A percentile compares a stretch with the other conserved stretches of the same genome.
These are phyloP conservation scores for Uria lomvia DNA, from an alignment of 2,113 vertebrate genomes.

Conservation along the genomic window DNA sequence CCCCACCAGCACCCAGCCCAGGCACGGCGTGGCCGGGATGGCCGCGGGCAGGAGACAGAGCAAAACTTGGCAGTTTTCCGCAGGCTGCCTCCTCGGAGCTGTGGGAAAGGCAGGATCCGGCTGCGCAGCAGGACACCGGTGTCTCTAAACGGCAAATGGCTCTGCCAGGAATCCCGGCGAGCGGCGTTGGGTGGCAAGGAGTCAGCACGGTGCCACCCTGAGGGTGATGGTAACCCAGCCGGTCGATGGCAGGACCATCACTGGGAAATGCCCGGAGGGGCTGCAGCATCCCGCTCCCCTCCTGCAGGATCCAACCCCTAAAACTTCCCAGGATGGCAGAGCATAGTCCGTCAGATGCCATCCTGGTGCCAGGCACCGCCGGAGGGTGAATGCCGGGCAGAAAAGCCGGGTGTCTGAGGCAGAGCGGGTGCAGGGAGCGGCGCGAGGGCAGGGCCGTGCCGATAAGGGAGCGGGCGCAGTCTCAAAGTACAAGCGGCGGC, in stretches of 20 bases:
- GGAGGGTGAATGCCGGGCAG: rapidly evolving
- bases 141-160: rapidly evolving
- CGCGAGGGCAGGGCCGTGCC: background rate
- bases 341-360: rapidly evolving
- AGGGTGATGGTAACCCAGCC: background rate
- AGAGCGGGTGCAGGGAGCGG: background rate
- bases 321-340: rapidly evolving
- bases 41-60: background rate
- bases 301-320: background rate
- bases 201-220: rapidly evolving
- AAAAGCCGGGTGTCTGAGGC: background rate
- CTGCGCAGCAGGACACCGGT: rapidly evolving
- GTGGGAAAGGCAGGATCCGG: background rate
- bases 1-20: background rate
- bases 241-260: background rate
- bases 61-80: background rate
- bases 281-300: background rate
- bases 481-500: background rate
- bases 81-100: background rate
- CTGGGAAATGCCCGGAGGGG: rapidly evolving
- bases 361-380: rapidly evolving
- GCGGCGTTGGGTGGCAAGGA: background rate
- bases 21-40: rapidly evolving
- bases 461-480: background rate
- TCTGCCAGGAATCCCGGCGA: rapidly evolving